Percentiles rank a stretch among this genome's conserved stretches.
Evolutionary conservation across 1,140 invertebrate genomes (phyloP).

Genomic region (Oscheius sp.): DNA sequence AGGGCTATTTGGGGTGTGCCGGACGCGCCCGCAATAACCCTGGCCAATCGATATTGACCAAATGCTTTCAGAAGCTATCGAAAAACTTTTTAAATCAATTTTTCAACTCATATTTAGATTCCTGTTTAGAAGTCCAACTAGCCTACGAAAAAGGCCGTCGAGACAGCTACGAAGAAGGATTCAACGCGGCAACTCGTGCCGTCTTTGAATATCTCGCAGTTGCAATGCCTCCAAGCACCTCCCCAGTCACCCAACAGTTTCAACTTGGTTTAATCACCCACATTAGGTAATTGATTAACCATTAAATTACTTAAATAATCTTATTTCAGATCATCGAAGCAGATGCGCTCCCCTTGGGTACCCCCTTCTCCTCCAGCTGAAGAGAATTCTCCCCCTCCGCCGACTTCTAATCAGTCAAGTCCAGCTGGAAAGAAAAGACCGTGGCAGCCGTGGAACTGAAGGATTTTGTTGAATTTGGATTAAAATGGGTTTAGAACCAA

Average conservation of each 20-base stretch:
- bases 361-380: not conserved
- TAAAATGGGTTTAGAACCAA: too few relatives aligned
- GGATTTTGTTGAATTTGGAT: too few relatives aligned
- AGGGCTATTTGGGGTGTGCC: too few relatives aligned
- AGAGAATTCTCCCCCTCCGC: not conserved
- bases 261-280: not conserved
- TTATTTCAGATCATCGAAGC: not conserved
- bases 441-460: slow-evolving; percentile 7
- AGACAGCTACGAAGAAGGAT: not conserved
- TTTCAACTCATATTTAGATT: too few relatives aligned
- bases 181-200: not conserved
- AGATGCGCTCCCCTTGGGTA: not conserved
- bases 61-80: too few relatives aligned
- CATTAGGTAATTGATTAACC: not conserved
- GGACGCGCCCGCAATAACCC: too few relatives aligned
- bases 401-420: not conserved
- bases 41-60: too few relatives aligned
- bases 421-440: not conserved
- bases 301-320: not conserved
- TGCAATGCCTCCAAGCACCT: not conserved
- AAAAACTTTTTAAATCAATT: too few relatives aligned
- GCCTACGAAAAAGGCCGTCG: not conserved
- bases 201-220: not conserved
- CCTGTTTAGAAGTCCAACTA: not conserved
- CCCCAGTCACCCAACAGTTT: not conserved